Conservation (phyloP, 2,888 invertebrate genomes). For the Argynnis bischoffii region DNA sequence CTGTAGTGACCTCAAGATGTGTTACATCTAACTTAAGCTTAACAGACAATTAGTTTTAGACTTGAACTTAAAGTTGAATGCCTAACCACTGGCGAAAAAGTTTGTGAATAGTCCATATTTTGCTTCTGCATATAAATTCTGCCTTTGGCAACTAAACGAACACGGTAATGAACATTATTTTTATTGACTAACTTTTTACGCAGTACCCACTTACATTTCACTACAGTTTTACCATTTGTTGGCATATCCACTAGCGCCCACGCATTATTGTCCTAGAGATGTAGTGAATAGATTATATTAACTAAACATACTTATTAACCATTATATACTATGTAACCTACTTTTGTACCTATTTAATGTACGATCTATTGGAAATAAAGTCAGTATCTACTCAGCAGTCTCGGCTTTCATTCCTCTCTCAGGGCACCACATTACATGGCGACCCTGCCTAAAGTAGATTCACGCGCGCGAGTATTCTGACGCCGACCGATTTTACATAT, state of each 20-base stretch:
- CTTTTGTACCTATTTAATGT: too few relatives aligned
- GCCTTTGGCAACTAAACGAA: background rate
- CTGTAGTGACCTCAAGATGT: constrained; percentile 12
- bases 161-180: constrained; percentile 12
- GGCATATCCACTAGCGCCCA: constrained; percentile 28
- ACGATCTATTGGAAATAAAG: too few relatives aligned
- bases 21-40: background rate
- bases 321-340: too few relatives aligned
- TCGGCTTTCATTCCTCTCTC: too few relatives aligned
- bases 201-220: background rate
- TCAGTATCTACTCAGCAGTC: too few relatives aligned
- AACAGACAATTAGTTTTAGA: background rate
- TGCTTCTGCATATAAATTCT: background rate
- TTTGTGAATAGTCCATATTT: constrained; percentile 1
- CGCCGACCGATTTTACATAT: too few relatives aligned
- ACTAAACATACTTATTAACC: too few relatives aligned
- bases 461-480: too few relatives aligned
- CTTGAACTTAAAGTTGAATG: too few relatives aligned
- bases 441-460: too few relatives aligned
- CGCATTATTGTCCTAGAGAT: constrained; percentile 33
- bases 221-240: constrained; percentile 17
- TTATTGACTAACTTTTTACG: constrained; percentile 22
- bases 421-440: too few relatives aligned
- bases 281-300: too few relatives aligned
- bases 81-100: constrained; percentile 3